Percentiles rank a stretch among this genome's conserved stretches.
phyloP scores from a whole-genome alignment of 2,113 vertebrate species.

The Erinaceus europaeus region DNA sequence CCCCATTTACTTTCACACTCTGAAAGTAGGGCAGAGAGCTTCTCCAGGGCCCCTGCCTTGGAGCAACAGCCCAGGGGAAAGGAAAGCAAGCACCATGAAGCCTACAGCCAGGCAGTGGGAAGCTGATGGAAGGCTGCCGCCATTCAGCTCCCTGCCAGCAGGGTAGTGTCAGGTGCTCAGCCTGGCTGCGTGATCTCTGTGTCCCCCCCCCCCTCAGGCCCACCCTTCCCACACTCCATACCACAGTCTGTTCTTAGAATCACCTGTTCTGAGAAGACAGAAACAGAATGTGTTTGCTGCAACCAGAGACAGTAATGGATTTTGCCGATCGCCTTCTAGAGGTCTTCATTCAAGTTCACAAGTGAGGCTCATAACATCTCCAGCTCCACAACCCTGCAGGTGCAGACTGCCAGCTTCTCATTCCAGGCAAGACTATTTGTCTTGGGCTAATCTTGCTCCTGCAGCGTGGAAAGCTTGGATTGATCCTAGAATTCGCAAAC shows the following conservation, averaged over 20 bases:
- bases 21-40: too few relatives aligned
- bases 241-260: neutral
- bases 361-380: constrained; percentile 41
- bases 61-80: too few relatives aligned
- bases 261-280: neutral
- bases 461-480: neutral
- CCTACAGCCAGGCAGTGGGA: too few relatives aligned
- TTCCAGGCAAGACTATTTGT: neutral
- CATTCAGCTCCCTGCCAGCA: too few relatives aligned
- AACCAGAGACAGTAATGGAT: constrained; percentile 25
- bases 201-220: too few relatives aligned
- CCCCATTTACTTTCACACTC: too few relatives aligned
- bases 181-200: too few relatives aligned
- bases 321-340: constrained; percentile 57
- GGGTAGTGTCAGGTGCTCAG: too few relatives aligned
- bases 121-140: too few relatives aligned
- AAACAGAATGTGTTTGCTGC: constrained; percentile 3
- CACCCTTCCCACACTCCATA: fast-evolving
- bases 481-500: neutral
- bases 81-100: too few relatives aligned
- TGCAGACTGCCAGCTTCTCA: neutral
- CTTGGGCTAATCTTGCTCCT: neutral
- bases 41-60: too few relatives aligned
- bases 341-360: constrained; percentile 57
- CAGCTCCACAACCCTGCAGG: neutral